Percentiles rank a stretch among this genome's conserved stretches.
These are phyloP conservation scores for Diloba caeruleocephala DNA, from an alignment of 2,888 invertebrate species.

Conservation along the genomic window DNA sequence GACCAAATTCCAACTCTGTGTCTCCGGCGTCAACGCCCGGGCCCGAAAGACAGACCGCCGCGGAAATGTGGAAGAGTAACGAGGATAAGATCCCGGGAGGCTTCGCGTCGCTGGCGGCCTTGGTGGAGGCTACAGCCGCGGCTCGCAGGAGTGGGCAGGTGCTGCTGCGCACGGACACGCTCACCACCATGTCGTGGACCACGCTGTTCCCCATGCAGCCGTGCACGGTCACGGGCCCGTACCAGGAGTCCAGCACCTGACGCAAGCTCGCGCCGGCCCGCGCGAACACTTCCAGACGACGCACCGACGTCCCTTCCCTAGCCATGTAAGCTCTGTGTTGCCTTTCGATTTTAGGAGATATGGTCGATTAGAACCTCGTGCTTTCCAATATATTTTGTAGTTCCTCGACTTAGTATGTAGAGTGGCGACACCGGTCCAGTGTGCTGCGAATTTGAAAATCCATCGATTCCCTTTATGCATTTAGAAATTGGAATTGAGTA, in stretches of 20 bases:
- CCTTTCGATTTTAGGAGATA: slow-evolving; percentile 55
- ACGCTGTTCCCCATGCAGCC: slow-evolving; percentile 96
- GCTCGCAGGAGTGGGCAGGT: slow-evolving; percentile 81
- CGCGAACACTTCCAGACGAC: slow-evolving; percentile 55
- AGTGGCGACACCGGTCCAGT: slow-evolving; percentile 64
- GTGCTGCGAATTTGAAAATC: slow-evolving; percentile 55
- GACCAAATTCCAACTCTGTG: slow-evolving; percentile 64
- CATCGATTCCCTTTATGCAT: slow-evolving; percentile 75
- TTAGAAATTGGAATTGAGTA: slow-evolving; percentile 82
- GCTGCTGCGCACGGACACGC: slow-evolving; percentile 90
- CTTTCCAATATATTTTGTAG: slow-evolving; percentile 79
- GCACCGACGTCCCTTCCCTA: slow-evolving; percentile 67
- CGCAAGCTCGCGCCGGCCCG: slow-evolving; percentile 62
- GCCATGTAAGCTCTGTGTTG: slow-evolving; percentile 67
- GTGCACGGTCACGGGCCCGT: slow-evolving; percentile 95
- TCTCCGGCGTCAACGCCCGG: slow-evolving; percentile 77
- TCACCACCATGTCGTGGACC: slow-evolving; percentile 95
- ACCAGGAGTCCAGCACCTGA: slow-evolving; percentile 91
- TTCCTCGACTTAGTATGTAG: slow-evolving; percentile 70
- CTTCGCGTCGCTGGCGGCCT: slow-evolving; percentile 73
- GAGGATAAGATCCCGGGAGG: slow-evolving; percentile 75
- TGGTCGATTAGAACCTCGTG: slow-evolving; percentile 63
- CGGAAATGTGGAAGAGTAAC: slow-evolving; percentile 73
- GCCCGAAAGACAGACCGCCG: slow-evolving; percentile 63
- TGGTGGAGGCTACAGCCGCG: slow-evolving; percentile 78